phyloP scores from a whole-genome alignment of 2,888 invertebrate species.

The Andrena trimmerana region DNA sequence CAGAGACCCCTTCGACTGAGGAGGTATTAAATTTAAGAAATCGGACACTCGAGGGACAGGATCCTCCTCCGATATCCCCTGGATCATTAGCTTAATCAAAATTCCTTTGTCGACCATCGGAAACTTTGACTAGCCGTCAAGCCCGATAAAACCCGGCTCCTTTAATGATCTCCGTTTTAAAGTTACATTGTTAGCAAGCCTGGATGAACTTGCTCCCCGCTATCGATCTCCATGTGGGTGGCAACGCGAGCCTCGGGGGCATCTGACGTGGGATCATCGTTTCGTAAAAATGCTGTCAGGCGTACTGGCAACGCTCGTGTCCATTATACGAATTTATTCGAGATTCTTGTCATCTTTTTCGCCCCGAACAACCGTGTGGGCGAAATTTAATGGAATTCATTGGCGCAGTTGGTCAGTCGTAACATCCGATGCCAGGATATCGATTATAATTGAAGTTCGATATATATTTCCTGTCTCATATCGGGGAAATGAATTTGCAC shows the following conservation, averaged over 20 bases:
- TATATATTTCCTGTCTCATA: not conserved
- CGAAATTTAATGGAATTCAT: not conserved
- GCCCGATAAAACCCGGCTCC: conserved; percentile 43
- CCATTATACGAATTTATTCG: not conserved
- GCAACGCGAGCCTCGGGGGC: conserved; percentile 49
- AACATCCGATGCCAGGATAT: not conserved
- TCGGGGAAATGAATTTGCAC: too few relatives aligned
- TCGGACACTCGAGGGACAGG: not conserved
- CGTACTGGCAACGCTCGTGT: conserved; percentile 14
- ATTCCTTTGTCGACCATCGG: conserved; percentile 48
- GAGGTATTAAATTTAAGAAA: not conserved
- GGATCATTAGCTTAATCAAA: conserved; percentile 49
- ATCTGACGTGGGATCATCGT: conserved; percentile 45
- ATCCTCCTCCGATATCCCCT: not conserved
- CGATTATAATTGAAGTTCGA: not conserved
- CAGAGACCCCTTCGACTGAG: too few relatives aligned
- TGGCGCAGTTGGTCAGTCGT: not conserved
- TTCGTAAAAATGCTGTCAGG: conserved; percentile 30
- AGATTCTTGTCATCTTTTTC: not conserved
- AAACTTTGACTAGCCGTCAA: conserved; percentile 11
- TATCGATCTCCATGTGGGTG: conserved; percentile 61
- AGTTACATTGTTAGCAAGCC: conserved; percentile 66
- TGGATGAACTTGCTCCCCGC: conserved; percentile 38
- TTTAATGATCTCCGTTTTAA: conserved; percentile 63
- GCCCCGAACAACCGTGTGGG: not conserved